Evolutionary conservation across 1,140 invertebrate genomes (phyloP).

Genomic region (Arctopsyche grandis): DNA sequence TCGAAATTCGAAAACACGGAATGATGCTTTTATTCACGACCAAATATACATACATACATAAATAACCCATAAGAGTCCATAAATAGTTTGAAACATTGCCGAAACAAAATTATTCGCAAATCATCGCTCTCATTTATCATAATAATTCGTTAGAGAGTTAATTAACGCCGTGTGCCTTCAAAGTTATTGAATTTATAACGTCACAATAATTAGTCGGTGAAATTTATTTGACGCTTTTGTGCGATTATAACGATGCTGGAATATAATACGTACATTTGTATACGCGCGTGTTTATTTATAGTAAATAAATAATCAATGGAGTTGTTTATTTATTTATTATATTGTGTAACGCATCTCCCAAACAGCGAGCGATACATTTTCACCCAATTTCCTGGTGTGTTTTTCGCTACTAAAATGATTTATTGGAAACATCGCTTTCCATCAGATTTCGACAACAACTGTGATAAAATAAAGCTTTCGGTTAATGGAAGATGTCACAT

Average conservation of each 20-base stretch:
- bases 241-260: too few relatives aligned
- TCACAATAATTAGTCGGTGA: too few relatives aligned
- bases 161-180: neutral
- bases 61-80: neutral
- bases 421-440: conserved; percentile 25
- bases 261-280: too few relatives aligned
- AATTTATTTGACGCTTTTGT: too few relatives aligned
- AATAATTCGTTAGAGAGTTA: neutral
- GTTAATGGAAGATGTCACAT: conserved; percentile 21
- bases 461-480: conserved; percentile 27
- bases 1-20: neutral
- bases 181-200: too few relatives aligned
- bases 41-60: neutral
- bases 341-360: too few relatives aligned
- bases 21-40: too few relatives aligned
- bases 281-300: too few relatives aligned
- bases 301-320: too few relatives aligned
- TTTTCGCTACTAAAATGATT: conserved; percentile 26
- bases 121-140: neutral
- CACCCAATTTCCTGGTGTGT: conserved; percentile 19
- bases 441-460: conserved; percentile 35
- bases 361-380: neutral
- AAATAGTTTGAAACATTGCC: neutral
- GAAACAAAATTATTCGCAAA: neutral
- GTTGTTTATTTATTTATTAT: too few relatives aligned